Conservation (phyloP, 2,113 vertebrate species). For the Sisor rabdophorus region DNA sequence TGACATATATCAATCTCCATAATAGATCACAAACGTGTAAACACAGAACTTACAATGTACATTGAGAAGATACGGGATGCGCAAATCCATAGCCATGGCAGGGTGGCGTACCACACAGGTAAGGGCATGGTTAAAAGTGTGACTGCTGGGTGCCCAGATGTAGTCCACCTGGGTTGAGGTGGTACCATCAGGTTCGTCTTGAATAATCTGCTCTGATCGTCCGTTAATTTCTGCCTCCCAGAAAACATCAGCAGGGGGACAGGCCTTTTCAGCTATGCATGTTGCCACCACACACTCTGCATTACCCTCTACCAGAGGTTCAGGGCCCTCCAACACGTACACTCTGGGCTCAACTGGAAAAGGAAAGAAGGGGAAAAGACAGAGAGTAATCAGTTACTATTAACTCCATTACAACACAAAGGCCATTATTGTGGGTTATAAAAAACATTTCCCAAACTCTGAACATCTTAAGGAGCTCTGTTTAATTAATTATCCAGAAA, state of each 20-base stretch:
- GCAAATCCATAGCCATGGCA: slow-evolving; percentile 81
- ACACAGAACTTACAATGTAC: slow-evolving; percentile 84
- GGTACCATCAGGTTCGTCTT: slow-evolving; percentile 80
- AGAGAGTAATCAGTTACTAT: neutral
- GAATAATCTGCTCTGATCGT: slow-evolving; percentile 69
- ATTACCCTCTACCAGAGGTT: slow-evolving; percentile 80
- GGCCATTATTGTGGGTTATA: neutral
- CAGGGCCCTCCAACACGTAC: slow-evolving; percentile 78
- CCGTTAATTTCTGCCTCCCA: slow-evolving; percentile 87
- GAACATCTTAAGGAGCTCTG: too few relatives aligned
- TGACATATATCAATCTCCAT: too few relatives aligned
- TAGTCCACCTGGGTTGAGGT: slow-evolving; percentile 78
- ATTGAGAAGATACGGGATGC: slow-evolving; percentile 79
- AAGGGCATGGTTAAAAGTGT: slow-evolving; percentile 80
- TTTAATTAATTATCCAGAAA: too few relatives aligned
- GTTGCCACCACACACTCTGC: slow-evolving; percentile 84
- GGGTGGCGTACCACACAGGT: slow-evolving; percentile 90
- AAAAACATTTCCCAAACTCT: too few relatives aligned
- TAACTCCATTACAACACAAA: too few relatives aligned
- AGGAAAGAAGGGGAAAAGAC: neutral
- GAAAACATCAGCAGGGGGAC: slow-evolving; percentile 82
- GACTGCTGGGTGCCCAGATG: slow-evolving; percentile 78
- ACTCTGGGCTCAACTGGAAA: slow-evolving; percentile 89
- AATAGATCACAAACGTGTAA: neutral
- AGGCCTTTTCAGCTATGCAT: slow-evolving; percentile 87